A percentile compares a stretch with the other conserved stretches of the same genome.
Conservation (phyloP, 2,797 vertebrate genomes). For the Cuniculus paca region DNA sequence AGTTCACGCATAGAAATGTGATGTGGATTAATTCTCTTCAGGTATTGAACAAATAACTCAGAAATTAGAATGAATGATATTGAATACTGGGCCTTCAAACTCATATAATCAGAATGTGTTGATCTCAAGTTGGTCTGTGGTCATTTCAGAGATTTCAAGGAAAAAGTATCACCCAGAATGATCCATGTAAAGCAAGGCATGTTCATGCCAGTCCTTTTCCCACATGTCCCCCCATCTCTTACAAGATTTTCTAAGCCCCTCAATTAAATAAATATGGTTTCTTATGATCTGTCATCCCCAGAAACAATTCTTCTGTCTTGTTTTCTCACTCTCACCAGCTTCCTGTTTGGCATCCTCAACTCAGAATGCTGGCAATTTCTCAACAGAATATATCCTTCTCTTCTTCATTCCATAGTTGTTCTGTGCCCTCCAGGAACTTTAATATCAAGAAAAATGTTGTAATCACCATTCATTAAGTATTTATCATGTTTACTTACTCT, state of each 20-base stretch:
- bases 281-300: neutral
- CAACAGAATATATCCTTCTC: neutral
- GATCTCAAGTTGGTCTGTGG: neutral
- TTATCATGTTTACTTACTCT: neutral
- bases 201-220: neutral
- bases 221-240: neutral
- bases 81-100: neutral
- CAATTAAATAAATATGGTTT: neutral
- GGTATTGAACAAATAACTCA: constrained; percentile 1
- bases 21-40: neutral
- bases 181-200: neutral
- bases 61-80: neutral
- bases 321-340: neutral
- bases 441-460: neutral
- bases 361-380: neutral
- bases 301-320: neutral
- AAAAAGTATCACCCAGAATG: neutral
- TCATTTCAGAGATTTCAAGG: neutral
- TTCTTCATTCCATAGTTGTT: neutral
- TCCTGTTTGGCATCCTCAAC: neutral
- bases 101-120: neutral
- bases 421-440: neutral
- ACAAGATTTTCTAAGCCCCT: neutral
- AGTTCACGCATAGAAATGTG: neutral
- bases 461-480: neutral